Conservation (phyloP, 35 echinoderm and acorn worm genomes). For the Apostichopus parvimensis region DNA sequence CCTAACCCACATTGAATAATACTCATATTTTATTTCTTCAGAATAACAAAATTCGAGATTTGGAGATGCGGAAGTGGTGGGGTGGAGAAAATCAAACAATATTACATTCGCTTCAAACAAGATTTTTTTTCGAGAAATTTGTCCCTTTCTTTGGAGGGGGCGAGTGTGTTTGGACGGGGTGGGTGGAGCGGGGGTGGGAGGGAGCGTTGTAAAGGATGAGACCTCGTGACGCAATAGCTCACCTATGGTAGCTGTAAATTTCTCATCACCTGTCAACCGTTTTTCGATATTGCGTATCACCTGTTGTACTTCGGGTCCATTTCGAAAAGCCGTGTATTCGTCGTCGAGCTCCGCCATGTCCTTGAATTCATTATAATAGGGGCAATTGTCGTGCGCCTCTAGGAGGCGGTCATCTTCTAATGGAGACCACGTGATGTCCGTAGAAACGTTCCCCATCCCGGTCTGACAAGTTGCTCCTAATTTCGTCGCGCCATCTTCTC, state of each 20-base stretch:
- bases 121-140: too few species aligned
- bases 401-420: not conserved
- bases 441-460: not conserved
- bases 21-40: too few species aligned
- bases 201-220: too few species aligned
- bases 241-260: not conserved
- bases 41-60: too few species aligned
- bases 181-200: too few species aligned
- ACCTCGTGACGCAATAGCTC: not conserved
- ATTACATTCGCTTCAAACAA: too few species aligned
- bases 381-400: not conserved
- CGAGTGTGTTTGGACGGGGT: too few species aligned
- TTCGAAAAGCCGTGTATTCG: not conserved
- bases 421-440: not conserved
- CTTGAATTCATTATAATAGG: constrained; percentile 3
- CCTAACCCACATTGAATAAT: too few species aligned
- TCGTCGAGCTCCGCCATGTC: constrained; percentile 1
- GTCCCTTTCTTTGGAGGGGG: too few species aligned
- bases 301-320: not conserved
- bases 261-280: not conserved
- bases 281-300: not conserved
- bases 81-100: too few species aligned
- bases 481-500: not conserved
- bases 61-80: too few species aligned
- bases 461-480: not conserved